Evolutionary conservation across 2,113 vertebrate genomes (phyloP), one percentile per base, ranked within the genome.

Genomic region (Chionodraco myersi): DNA sequence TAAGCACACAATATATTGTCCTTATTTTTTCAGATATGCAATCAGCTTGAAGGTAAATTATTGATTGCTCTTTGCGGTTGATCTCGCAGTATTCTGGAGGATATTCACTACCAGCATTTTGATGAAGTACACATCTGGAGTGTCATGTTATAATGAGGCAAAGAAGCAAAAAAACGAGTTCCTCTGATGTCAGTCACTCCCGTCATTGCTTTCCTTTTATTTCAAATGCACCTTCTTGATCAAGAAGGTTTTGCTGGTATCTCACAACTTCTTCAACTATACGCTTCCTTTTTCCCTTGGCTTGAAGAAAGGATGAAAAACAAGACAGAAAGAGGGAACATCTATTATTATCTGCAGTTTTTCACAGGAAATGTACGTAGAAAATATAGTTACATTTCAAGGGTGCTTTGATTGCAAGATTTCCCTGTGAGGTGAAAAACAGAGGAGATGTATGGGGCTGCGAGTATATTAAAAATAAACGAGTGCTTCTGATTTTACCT

Each of bases 241-340:
- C 54, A 69, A 82, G 75, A 82, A 86, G 87, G 81, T 76, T 78
- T 69, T 85, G 85, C 90, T 92, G 89, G 89, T 86, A 85, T 88
- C 70, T 74, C 48, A 57, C 44, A 74, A 53, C 61, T 54, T 84
- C 57, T 62, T 57, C 53, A 51, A 51, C 18, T 7, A 59, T 51
- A 56, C 73, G 47, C 60, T 30, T 79, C 73, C 18, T 18, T 52
- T 77, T 64, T 3, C 21, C 34, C 60, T 21, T 41, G 53, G 48
- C 78, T 75, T 73, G 13, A 59, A 77, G 65, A 75, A 51, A 79
- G 4, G 54, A 6, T 10, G 36, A 47, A 63, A 78, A 1, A 72
- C 10, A 72, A 67, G 15, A 57, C 3, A 78, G 48, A 44, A 45
- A 34, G 12, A 18, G 26, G 59, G 65, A 78, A 72, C 53, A 64